These are phyloP conservation scores for Cossypha dichroa DNA, from an alignment of 2,797 vertebrate species.

Conservation along the genomic window DNA sequence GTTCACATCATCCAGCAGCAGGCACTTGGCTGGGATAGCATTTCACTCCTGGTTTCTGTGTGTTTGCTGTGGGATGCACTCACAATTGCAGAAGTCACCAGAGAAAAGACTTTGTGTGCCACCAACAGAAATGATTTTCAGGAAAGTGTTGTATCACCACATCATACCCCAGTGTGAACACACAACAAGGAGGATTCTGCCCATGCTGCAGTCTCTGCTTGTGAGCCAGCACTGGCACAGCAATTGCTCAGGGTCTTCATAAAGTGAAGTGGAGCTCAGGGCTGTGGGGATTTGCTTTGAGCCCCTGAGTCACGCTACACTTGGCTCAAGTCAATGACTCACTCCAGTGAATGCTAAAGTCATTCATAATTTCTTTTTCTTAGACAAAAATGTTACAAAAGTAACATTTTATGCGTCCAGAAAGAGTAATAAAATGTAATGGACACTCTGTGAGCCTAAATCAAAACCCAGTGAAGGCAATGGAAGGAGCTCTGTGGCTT, in stretches of 20 bases:
- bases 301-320: not conserved
- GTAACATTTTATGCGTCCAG: conserved; percentile 7
- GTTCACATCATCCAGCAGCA: not conserved
- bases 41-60: not conserved
- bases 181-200: not conserved
- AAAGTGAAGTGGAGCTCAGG: not conserved
- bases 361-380: conserved; percentile 23
- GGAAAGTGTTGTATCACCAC: not conserved
- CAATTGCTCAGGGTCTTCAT: not conserved
- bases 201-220: not conserved
- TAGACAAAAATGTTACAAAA: not conserved
- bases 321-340: not conserved
- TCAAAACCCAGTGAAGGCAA: conserved; percentile 10
- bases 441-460: not conserved
- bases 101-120: not conserved
- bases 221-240: not conserved
- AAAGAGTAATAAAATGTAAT: conserved; percentile 45
- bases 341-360: not conserved
- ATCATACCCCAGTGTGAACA: fast-evolving
- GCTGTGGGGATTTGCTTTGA: not conserved
- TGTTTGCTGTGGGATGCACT: not conserved
- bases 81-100: not conserved
- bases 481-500: not conserved
- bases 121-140: not conserved
- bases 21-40: not conserved